Conservation (phyloP, 2,888 invertebrate species). For the Cosmia pyralina region DNA sequence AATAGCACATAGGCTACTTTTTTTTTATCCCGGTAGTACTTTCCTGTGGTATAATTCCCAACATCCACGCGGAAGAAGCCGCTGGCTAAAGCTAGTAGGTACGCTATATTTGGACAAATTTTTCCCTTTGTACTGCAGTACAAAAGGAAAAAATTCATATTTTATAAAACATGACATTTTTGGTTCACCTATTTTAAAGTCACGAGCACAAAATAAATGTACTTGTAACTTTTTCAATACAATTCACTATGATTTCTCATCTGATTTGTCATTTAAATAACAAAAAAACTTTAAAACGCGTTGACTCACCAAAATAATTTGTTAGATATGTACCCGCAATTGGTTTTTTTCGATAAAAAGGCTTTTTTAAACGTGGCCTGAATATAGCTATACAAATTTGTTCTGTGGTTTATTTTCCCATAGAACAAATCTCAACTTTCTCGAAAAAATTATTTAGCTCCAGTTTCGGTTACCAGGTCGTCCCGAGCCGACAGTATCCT, state of each 20-base stretch:
- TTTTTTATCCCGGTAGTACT: too few species aligned
- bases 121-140: neutral
- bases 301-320: constrained; percentile 5
- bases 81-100: too few species aligned
- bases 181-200: neutral
- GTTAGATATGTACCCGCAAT: neutral
- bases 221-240: neutral
- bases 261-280: neutral
- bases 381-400: neutral
- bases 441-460: neutral
- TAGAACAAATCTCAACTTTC: too few species aligned
- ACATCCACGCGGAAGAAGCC: too few species aligned
- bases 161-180: neutral
- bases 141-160: neutral
- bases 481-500: constrained; percentile 94
- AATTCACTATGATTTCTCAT: neutral
- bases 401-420: too few species aligned
- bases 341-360: neutral
- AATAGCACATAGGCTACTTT: too few species aligned
- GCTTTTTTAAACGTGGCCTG: constrained; percentile 3
- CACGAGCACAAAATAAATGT: neutral
- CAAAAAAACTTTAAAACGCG: neutral
- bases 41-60: too few species aligned
- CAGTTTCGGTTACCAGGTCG: constrained; percentile 90
- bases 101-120: neutral